Base-by-base conservation (phyloP, 2,113 vertebrate genomes). In the Caloenas nicobarica region DNA sequence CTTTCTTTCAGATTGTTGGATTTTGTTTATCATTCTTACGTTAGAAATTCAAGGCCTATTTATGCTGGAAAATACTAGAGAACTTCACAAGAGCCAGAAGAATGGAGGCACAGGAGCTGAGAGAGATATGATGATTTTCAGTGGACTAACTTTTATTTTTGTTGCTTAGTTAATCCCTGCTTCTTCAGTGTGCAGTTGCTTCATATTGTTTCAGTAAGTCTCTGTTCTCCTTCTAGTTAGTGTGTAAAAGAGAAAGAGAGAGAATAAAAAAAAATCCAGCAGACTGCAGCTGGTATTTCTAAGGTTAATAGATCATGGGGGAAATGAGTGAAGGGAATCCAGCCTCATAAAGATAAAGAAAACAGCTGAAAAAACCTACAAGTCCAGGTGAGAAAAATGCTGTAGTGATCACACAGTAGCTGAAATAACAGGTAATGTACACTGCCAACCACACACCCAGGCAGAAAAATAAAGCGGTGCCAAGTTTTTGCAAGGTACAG, bases 401-500 rank as follows among this genome's bases (percentile, higher is more conserved):
- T 81, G 70, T 85, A 76, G 44, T 61, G 61, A 81, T 90, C 90
- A 81, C 48, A 46, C 40, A 71, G 24, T 61, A 96, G 68, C 82
- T 83, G 46, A 83, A 95, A 61, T 71, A 81, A 88, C 54, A 81
- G 86, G 71, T 87, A 60, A 62, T 87, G 36, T 44, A 72, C 46
- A 76, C 46, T 81, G 69, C 57, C 86, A 91, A 88, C 40, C 56
- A 60, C 69, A 82, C 38, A 88, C 21, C 6, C 69, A 74, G 57
- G 72, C n/a, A 88, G 71, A 81, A 95, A 91, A 92, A 93, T 68
- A 89, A 93, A 89, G 44, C 23, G 58, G 42, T 78, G 50, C 58
- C 57, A 86, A 87, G 65, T 56, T 89, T 91, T 88, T 86, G 46
- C n/a, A 73, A 85, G 57, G 61, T 88, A 64, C 36, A 93, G 58